Evolutionary conservation across 2,797 vertebrate species (phyloP).

Genomic region (Lagocephalus sceleratus): DNA sequence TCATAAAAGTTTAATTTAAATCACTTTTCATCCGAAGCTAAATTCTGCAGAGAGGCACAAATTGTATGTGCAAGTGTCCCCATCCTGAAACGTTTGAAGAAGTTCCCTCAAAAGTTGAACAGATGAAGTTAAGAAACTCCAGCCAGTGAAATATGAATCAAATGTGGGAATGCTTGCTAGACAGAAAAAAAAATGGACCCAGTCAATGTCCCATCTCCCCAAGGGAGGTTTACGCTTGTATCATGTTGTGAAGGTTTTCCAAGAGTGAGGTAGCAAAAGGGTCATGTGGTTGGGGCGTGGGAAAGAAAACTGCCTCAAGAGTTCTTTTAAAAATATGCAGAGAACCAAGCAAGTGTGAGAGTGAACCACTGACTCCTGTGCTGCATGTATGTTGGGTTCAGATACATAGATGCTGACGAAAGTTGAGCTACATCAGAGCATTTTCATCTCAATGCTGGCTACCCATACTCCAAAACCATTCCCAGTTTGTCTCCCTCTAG

Average conservation of each 20-base stretch:
- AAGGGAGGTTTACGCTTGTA: slow-evolving; percentile 34
- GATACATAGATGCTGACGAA: slow-evolving; percentile 29
- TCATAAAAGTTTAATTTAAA: too few species aligned
- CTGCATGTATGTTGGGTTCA: slow-evolving; percentile 19
- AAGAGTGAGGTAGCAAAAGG: slow-evolving; percentile 31
- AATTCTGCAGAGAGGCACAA: too few species aligned
- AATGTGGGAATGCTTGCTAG: slow-evolving; percentile 33
- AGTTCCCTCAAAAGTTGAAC: too few species aligned
- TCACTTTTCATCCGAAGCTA: too few species aligned
- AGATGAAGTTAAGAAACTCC: not conserved
- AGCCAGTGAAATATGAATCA: slow-evolving; percentile 35
- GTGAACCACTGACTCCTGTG: slow-evolving; percentile 17
- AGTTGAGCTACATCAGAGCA: slow-evolving; percentile 22
- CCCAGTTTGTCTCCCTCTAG: slow-evolving; percentile 43
- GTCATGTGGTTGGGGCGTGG: slow-evolving; percentile 1
- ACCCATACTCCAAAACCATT: slow-evolving; percentile 47
- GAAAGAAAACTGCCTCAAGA: slow-evolving; percentile 38
- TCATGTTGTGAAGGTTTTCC: slow-evolving; percentile 39
- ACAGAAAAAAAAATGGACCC: slow-evolving; percentile 19
- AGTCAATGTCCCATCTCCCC: slow-evolving; percentile 38
- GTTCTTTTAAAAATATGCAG: slow-evolving; percentile 29
- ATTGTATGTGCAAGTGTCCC: not conserved
- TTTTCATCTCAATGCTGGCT: slow-evolving; percentile 30
- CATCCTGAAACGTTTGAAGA: slow-evolving; percentile 7
- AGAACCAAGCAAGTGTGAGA: slow-evolving; percentile 31